Percentiles rank a stretch among this genome's conserved stretches.
Evolutionary conservation across 2,113 vertebrate genomes (phyloP).

Genomic region (Otolemur garnettii): DNA sequence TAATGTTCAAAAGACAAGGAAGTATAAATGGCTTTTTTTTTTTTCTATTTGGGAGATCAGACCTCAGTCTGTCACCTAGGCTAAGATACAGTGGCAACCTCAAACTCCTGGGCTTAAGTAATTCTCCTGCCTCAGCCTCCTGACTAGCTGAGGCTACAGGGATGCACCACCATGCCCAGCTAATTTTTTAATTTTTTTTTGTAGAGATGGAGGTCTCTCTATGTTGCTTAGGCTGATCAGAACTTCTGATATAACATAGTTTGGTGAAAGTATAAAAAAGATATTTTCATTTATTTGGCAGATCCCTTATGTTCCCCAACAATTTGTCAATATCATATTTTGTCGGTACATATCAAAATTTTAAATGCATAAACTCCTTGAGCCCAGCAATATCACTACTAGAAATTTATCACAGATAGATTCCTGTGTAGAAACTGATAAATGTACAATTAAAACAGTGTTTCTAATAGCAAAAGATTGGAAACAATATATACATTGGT

Average conservation of each 20-base stretch:
- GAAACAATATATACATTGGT: not conserved
- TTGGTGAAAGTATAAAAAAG: not conserved
- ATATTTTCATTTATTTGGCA: not conserved
- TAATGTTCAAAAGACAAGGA: not conserved
- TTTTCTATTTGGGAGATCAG: no score
- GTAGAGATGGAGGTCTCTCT: no score
- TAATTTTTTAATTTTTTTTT: no score
- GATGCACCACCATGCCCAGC: no score
- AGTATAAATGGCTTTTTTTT: not conserved
- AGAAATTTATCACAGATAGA: not conserved
- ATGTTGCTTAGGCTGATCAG: not conserved
- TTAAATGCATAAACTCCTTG: not conserved
- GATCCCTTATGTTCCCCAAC: not conserved
- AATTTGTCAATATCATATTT: not conserved
- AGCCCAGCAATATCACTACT: not conserved
- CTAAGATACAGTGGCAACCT: no score
- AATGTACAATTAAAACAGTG: not conserved
- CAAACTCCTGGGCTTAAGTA: no score
- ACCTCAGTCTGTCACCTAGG: no score
- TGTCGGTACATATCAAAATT: not conserved
- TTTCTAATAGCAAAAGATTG: conserved; percentile 22
- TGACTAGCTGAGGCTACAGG: no score
- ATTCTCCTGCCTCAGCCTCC: no score
- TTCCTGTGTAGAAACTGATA: conserved; percentile 38
- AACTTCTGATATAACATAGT: not conserved